These are phyloP conservation scores for Uloborus plumipes DNA, from an alignment of 2,888 invertebrate genomes.

Conservation along the genomic window DNA sequence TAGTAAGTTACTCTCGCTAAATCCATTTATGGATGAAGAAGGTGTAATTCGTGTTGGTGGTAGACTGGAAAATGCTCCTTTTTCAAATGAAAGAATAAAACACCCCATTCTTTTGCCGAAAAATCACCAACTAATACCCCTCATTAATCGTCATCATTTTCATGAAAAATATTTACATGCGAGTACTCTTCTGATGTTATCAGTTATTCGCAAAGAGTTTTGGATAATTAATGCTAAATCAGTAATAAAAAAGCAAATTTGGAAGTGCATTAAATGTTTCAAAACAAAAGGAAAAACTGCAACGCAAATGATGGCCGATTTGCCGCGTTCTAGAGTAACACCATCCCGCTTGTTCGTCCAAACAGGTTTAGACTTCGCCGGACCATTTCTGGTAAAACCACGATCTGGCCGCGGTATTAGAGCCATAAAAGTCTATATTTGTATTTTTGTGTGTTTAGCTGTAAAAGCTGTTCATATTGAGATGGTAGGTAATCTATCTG, in stretches of 20 bases:
- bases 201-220: not conserved
- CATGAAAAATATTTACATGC: slow-evolving; percentile 4
- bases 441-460: no score
- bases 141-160: not conserved
- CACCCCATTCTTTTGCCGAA: not conserved
- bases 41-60: slow-evolving; percentile 4
- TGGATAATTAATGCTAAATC: not conserved
- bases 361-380: no score
- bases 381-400: not conserved
- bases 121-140: not conserved
- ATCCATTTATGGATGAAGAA: not conserved
- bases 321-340: not conserved
- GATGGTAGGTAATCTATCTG: no score
- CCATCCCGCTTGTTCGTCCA: no score
- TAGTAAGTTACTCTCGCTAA: not conserved
- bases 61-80: not conserved
- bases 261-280: slow-evolving; percentile 1
- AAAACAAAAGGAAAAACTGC: not conserved
- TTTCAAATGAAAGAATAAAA: slow-evolving; percentile 4
- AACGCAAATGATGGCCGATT: not conserved
- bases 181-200: not conserved
- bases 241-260: not conserved
- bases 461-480: no score
- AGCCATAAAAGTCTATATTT: no score
- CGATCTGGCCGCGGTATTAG: no score